Percentiles rank a stretch among this genome's conserved stretches.
Evolutionary conservation across 2,888 invertebrate species (phyloP).

Genomic region (Sepioteuthis lessoniana): DNA sequence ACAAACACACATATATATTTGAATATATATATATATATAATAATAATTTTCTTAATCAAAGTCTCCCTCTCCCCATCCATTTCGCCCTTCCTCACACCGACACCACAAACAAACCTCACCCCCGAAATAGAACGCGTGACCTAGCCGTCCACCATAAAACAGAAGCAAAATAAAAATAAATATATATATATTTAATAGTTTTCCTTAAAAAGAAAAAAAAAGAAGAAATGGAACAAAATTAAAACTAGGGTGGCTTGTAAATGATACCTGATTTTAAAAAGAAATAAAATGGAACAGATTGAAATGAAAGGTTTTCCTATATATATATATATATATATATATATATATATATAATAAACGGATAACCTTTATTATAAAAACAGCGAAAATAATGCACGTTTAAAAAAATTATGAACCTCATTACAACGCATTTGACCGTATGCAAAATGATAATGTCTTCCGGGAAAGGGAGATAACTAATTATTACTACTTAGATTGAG

Average conservation of each 20-base stretch:
- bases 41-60: background rate
- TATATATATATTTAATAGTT: background rate
- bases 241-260: background rate
- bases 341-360: background rate
- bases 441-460: background rate
- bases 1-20: background rate
- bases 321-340: background rate
- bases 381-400: conserved; percentile 33
- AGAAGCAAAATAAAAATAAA: too few relatives aligned
- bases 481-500: background rate
- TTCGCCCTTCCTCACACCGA: background rate
- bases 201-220: background rate
- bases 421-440: background rate
- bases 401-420: background rate
- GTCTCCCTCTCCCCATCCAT: background rate
- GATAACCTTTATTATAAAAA: background rate
- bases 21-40: background rate
- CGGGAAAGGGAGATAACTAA: background rate
- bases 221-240: background rate
- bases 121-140: conserved; percentile 1
- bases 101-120: background rate
- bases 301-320: too few relatives aligned
- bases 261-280: background rate
- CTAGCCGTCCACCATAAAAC: background rate
- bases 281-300: too few relatives aligned